Percentiles rank a stretch among this genome's conserved stretches.
These are phyloP conservation scores for Calosoma granatense DNA, from an alignment of 1,140 invertebrate genomes.

Conservation along the genomic window DNA sequence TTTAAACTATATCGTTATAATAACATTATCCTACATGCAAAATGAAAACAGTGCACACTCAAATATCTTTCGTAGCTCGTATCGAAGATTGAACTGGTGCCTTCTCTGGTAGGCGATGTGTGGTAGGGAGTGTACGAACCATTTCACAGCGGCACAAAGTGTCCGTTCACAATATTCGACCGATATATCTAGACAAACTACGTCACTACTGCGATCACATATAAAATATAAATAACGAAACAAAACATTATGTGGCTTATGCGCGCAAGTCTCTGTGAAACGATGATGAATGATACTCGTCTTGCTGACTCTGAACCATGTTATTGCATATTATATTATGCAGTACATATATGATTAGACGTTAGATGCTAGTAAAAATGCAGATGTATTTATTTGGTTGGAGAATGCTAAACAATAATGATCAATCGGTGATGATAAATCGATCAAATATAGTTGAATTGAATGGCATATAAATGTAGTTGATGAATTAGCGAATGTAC, in stretches of 20 bases:
- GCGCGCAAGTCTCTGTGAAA: not conserved
- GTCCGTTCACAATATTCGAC: not conserved
- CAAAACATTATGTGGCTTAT: not conserved
- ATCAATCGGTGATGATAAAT: not conserved
- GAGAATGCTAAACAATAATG: not conserved
- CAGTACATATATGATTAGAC: no score
- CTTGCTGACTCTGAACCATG: no score
- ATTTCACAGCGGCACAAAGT: not conserved
- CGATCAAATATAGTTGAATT: no score
- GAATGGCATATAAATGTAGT: no score
- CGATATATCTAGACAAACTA: not conserved
- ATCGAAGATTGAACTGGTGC: not conserved
- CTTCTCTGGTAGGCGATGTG: not conserved
- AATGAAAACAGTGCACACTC: constrained; percentile 10
- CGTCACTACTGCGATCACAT: constrained; percentile 2
- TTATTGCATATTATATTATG: no score
- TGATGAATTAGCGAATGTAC: not conserved
- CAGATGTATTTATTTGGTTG: not conserved
- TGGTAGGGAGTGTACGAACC: not conserved
- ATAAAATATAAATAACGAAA: constrained; percentile 6
- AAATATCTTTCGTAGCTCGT: constrained; percentile 4
- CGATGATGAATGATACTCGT: no score
- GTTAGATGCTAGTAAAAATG: not conserved
- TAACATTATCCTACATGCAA: constrained; percentile 13
- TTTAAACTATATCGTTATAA: constrained; percentile 7